Evolutionary conservation across 2,888 invertebrate genomes (phyloP).

Genomic region (Apoderus coryli): DNA sequence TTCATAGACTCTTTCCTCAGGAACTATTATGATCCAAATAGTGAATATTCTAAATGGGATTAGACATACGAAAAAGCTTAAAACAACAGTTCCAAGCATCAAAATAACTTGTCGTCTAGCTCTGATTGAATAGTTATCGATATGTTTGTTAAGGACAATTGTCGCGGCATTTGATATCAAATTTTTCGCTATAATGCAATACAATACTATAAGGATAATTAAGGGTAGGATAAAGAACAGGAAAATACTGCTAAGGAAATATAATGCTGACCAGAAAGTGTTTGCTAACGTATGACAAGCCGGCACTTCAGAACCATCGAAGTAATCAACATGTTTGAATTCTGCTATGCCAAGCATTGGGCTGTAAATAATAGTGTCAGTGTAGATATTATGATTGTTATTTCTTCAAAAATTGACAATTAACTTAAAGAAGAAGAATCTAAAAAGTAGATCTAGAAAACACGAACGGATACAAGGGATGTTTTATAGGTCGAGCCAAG

Average conservation of each 20-base stretch:
- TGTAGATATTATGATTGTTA: no score
- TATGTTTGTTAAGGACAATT: slow-evolving; percentile 50
- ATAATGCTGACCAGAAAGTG: slow-evolving; percentile 59
- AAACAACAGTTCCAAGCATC: slow-evolving; percentile 75
- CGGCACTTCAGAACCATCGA: slow-evolving; percentile 54
- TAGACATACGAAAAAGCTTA: slow-evolving; percentile 78
- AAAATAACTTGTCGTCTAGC: slow-evolving; percentile 71
- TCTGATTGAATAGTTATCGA: slow-evolving; percentile 53
- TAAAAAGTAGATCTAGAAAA: no score
- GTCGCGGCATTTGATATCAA: slow-evolving; percentile 56
- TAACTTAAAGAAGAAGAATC: no score
- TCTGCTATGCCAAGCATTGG: slow-evolving; percentile 65
- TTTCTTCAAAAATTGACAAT: no score
- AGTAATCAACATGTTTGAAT: slow-evolving; percentile 50
- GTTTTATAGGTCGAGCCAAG: no score
- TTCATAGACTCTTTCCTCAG: slow-evolving; percentile 49
- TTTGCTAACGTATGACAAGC: slow-evolving; percentile 70
- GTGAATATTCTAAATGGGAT: slow-evolving; percentile 75
- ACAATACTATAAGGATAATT: slow-evolving; percentile 61
- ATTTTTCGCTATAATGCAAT: slow-evolving; percentile 71
- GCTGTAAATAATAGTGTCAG: slow-evolving; percentile 59
- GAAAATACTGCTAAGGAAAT: slow-evolving; percentile 64
- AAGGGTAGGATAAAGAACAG: slow-evolving; percentile 72
- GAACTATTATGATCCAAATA: slow-evolving; percentile 66
- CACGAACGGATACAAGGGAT: no score